Percentiles rank a stretch among this genome's conserved stretches.
These are phyloP conservation scores for Myiotriccus ornatus DNA, from an alignment of 2,797 vertebrate species.

Conservation along the genomic window DNA sequence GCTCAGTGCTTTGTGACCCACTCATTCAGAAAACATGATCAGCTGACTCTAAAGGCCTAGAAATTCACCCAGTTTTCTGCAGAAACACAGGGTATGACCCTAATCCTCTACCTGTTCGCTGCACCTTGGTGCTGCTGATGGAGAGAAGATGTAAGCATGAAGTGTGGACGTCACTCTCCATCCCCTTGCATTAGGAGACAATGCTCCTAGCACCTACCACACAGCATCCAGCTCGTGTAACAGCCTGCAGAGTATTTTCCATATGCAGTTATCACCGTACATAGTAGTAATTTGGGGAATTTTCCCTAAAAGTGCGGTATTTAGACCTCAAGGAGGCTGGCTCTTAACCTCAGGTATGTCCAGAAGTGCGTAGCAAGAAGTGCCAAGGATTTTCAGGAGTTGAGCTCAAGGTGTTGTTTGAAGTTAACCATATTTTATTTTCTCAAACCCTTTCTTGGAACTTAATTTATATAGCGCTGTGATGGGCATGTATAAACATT, in stretches of 20 bases:
- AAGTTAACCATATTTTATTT: conserved; percentile 76
- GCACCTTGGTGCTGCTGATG: neutral
- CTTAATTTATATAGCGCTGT: conserved; percentile 66
- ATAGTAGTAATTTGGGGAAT: neutral
- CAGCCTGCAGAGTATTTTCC: neutral
- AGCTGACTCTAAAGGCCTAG: neutral
- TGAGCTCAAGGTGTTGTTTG: conserved; percentile 77
- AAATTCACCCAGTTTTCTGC: neutral
- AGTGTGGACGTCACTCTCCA: neutral
- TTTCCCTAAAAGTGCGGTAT: neutral
- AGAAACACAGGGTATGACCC: neutral
- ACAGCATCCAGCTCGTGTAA: neutral
- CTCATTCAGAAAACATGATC: neutral
- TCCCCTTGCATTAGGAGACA: neutral
- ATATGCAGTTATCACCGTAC: neutral
- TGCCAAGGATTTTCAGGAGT: conserved; percentile 62
- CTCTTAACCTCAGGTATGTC: neutral
- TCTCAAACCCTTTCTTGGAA: conserved; percentile 64
- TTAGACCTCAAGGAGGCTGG: neutral
- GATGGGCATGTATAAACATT: conserved; percentile 76
- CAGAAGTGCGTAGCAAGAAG: neutral
- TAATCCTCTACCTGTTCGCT: neutral
- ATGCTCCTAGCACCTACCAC: neutral
- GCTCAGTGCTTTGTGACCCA: neutral
- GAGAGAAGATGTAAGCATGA: rapidly evolving